Base-by-base conservation (phyloP, 2,797 vertebrate genomes). In the Parotocinclus haroldoi region DNA sequence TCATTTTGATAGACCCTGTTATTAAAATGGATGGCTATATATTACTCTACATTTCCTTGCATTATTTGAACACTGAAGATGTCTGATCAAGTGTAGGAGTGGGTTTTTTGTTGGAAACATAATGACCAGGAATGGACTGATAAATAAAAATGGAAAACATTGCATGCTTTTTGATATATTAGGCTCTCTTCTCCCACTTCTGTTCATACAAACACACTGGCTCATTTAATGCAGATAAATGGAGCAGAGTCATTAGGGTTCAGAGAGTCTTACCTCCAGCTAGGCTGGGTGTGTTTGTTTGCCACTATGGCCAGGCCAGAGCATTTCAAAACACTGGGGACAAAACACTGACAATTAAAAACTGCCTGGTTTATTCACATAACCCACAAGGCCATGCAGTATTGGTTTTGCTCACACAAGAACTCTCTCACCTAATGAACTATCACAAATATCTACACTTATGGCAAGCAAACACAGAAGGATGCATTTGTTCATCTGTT, bases 141-240 rank as follows among this genome's bases (percentile, higher is more conserved):
- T 42, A 8, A 9, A 42, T 11, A 7, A 11, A 42, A 11, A 42
- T 42, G 27, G 27, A 27, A 27, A 27, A 44, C 40, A 50, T 1
- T 4, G 48, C 14, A 16, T 50, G 78, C 76, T n/a, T n/a, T n/a
- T n/a, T 73, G 78, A 77, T 84, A 68, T 80, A 48, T 58, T 46
- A 69, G 45, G 40, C 74, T 58, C 44, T 38, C 9, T 64, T 53
- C 12, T 54, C 70, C 78, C 75, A 19, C 37, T 52, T 27, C 27
- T 83, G 37, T 85, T 89, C 77, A 82, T 79, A 12, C 89, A 89
- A 89, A 86, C 87, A 87, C 75, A 81, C 76, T 69, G 77, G 57
- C 75, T 84, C 76, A 87, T 90, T 91, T 87, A 90, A 86, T 86
- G 66, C 75, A 74, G 68, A 72, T 74, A 81, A 86, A 76, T 70